Evolutionary conservation across 2,797 vertebrate genomes (phyloP).

Genomic region (Epinephelus awoara): DNA sequence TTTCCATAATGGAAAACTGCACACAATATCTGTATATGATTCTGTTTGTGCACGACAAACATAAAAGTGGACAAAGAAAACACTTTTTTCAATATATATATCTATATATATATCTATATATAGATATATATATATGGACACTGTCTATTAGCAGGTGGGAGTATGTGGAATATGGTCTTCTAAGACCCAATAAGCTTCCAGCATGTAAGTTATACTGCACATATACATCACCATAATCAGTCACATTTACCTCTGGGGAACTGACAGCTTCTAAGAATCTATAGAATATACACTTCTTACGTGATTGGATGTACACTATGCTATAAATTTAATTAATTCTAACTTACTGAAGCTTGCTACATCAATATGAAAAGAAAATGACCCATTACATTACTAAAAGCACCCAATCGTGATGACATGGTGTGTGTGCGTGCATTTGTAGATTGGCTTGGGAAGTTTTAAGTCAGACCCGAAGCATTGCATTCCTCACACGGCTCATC

Average conservation of each 20-base stretch:
- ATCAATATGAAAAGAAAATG: not conserved
- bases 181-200: slow-evolving; percentile 41
- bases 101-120: no score
- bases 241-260: slow-evolving; percentile 30
- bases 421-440: not conserved
- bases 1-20: slow-evolving; percentile 18
- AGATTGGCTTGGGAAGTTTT: not conserved
- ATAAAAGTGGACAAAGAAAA: slow-evolving; percentile 61
- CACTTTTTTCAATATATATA: slow-evolving; percentile 2
- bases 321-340: slow-evolving; percentile 13
- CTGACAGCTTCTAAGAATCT: slow-evolving; percentile 1
- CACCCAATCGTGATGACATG: not conserved
- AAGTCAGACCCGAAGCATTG: slow-evolving; percentile 6
- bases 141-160: not conserved
- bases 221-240: slow-evolving; percentile 24
- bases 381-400: slow-evolving; percentile 1
- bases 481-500: slow-evolving; percentile 47
- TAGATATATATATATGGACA: slow-evolving; percentile 10
- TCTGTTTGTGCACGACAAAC: slow-evolving; percentile 12
- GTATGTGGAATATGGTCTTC: slow-evolving; percentile 22
- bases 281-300: not conserved
- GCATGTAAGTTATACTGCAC: slow-evolving; percentile 1
- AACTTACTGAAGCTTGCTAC: not conserved
- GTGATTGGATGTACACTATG: not conserved
- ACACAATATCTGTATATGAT: not conserved